Evolutionary conservation across 2,888 invertebrate species (phyloP).

Genomic region (Neoaliturus tenellus): DNA sequence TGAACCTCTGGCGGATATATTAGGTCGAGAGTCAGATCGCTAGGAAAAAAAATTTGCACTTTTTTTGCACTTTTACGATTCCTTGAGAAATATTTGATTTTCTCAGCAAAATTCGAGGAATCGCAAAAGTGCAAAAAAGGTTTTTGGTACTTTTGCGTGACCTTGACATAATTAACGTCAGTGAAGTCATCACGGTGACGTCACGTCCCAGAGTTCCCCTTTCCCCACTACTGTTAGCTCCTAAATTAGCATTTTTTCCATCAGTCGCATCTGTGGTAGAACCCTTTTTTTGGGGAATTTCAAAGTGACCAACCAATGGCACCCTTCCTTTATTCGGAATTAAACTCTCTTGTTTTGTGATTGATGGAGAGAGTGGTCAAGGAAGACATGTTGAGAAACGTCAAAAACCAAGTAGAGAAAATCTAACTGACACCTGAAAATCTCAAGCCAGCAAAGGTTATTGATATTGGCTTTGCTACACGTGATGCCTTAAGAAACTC

Average conservation of each 20-base stretch:
- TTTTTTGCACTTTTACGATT: too few species aligned
- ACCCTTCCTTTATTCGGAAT: constrained; percentile 6
- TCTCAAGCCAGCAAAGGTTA: neutral
- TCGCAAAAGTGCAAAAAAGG: too few species aligned
- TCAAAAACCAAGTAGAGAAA: neutral
- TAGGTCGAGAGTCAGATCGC: too few species aligned
- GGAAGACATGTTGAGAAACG: neutral
- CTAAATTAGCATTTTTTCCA: constrained; percentile 27
- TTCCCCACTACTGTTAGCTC: too few species aligned
- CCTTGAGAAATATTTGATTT: too few species aligned
- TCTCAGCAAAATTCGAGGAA: too few species aligned
- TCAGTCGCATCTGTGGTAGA: neutral
- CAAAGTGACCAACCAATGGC: constrained; percentile 37
- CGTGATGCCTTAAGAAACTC: neutral
- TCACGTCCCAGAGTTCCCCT: too few species aligned
- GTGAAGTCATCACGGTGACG: too few species aligned
- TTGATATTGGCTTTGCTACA: constrained; percentile 14
- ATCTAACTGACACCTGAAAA: neutral
- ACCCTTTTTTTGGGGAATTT: constrained; percentile 6
- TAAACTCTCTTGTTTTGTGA: neutral
- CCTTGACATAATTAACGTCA: too few species aligned
- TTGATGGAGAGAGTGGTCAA: neutral
- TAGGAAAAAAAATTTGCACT: too few species aligned
- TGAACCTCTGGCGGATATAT: too few species aligned
- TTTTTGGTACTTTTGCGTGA: too few species aligned